Conservation (phyloP, 2,797 vertebrate species). For the Capromys pilorides region DNA sequence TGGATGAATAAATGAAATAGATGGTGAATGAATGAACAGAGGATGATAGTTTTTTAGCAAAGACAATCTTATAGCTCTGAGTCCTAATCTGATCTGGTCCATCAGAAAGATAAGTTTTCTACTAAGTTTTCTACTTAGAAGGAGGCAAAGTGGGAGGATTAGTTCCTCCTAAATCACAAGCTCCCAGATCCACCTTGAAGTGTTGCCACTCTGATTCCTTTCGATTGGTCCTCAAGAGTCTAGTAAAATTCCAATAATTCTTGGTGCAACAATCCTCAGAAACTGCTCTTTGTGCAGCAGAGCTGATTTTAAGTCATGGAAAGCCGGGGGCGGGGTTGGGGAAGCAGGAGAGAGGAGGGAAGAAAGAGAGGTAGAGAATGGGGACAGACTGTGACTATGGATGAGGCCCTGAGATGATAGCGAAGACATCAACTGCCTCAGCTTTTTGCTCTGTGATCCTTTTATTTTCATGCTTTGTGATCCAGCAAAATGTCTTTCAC, state of each 20-base stretch:
- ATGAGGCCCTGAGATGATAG: too few relatives aligned
- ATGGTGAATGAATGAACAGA: background rate
- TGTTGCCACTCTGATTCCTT: background rate
- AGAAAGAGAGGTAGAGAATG: too few relatives aligned
- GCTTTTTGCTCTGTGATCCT: background rate
- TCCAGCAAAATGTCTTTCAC: background rate
- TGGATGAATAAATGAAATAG: background rate
- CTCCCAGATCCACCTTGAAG: background rate
- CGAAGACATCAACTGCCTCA: too few relatives aligned
- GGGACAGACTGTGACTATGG: accelerated
- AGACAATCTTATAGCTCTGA: background rate
- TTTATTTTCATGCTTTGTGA: background rate
- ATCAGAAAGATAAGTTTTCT: background rate
- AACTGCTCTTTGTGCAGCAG: background rate
- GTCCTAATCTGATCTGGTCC: background rate
- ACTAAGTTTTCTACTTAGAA: background rate
- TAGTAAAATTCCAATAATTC: background rate
- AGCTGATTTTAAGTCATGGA: background rate
- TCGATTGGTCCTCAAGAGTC: background rate
- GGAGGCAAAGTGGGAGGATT: background rate
- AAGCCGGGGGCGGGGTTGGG: background rate
- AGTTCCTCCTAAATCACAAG: background rate
- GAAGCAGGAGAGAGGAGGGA: background rate
- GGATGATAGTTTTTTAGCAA: background rate
- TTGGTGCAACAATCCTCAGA: background rate